phyloP scores from a whole-genome alignment of 2,113 vertebrate species.

The Paralichthys olivaceus region DNA sequence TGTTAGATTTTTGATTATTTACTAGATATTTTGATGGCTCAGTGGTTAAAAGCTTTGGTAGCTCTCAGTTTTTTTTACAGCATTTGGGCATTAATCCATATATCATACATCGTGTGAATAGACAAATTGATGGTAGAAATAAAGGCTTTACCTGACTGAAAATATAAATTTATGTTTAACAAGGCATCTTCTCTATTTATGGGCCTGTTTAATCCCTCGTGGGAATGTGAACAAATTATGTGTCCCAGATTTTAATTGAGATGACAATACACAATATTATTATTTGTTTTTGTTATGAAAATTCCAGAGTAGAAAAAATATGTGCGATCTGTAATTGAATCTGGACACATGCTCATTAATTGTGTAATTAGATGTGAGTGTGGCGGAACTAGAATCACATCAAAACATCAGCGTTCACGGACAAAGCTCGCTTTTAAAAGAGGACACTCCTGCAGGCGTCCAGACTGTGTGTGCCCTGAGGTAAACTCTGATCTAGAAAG shows the following conservation, averaged over 20 bases:
- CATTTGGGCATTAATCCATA: slow-evolving; percentile 2
- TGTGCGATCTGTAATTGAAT: slow-evolving; percentile 59
- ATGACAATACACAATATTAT: slow-evolving; percentile 38
- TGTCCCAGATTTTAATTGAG: slow-evolving; percentile 48
- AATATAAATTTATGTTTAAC: slow-evolving; percentile 17
- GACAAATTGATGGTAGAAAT: slow-evolving; percentile 43
- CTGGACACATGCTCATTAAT: slow-evolving; percentile 51
- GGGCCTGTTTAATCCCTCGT: slow-evolving; percentile 35
- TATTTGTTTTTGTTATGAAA: slow-evolving; percentile 40
- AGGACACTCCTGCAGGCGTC: slow-evolving; percentile 57
- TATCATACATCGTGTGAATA: neutral
- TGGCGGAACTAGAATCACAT: slow-evolving; percentile 46
- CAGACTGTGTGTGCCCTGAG: slow-evolving; percentile 84
- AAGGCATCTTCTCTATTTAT: slow-evolving; percentile 48
- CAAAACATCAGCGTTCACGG: slow-evolving; percentile 47
- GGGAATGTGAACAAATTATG: slow-evolving; percentile 47
- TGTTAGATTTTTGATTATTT: too few relatives aligned
- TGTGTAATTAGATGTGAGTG: slow-evolving; percentile 53
- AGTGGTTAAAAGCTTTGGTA: neutral
- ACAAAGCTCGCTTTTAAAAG: slow-evolving; percentile 54
- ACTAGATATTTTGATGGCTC: neutral
- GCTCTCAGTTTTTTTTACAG: slow-evolving; percentile 24
- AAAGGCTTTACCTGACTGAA: slow-evolving; percentile 21
- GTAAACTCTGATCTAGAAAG: slow-evolving; percentile 90
- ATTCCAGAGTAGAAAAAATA: slow-evolving; percentile 26